These are phyloP conservation scores for Macrotus californicus DNA, from an alignment of 2,113 vertebrate species.

Conservation along the genomic window DNA sequence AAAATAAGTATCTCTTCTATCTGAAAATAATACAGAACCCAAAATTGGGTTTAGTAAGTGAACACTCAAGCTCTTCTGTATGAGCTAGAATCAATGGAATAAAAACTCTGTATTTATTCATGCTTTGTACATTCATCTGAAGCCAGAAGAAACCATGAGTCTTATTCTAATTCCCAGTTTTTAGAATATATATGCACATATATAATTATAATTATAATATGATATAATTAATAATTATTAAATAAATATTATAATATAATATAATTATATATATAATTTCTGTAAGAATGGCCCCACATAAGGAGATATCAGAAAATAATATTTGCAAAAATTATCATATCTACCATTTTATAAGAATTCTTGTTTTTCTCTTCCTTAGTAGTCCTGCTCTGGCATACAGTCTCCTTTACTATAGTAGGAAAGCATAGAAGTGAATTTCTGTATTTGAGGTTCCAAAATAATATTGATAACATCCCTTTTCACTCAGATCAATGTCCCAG, in stretches of 20 bases:
- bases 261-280: neutral
- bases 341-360: neutral
- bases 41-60: neutral
- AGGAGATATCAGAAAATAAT: neutral
- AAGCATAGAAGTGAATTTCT: neutral
- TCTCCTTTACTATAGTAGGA: neutral
- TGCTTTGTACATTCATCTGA: neutral
- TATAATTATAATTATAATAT: too few species aligned
- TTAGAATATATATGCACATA: neutral
- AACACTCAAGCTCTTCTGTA: neutral
- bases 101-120: neutral
- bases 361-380: neutral
- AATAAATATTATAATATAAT: too few species aligned
- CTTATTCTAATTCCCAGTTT: neutral
- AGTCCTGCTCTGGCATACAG: neutral
- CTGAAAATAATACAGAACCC: neutral
- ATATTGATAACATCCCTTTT: neutral
- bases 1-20: too few species aligned
- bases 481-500: neutral
- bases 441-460: neutral
- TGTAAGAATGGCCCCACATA: neutral
- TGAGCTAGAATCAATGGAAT: neutral
- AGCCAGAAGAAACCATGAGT: neutral
- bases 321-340: neutral
- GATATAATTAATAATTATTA: too few species aligned